Conservation (phyloP, 2,113 vertebrate genomes). For the Tachysurus fulvidraco region DNA sequence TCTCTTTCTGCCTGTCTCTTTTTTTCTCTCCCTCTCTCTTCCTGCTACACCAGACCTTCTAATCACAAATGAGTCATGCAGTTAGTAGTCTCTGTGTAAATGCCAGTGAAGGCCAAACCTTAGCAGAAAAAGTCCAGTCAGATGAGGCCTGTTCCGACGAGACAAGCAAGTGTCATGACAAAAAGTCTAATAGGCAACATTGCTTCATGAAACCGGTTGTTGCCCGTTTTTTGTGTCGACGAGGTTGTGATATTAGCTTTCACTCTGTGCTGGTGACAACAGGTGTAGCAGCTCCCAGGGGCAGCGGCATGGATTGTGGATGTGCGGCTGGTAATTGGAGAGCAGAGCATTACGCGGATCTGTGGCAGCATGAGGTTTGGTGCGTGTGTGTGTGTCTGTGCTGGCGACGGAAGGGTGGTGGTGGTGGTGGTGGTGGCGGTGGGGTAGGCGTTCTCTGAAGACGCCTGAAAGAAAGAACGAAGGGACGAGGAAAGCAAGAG, state of each 20-base stretch:
- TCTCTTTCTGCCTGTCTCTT: slow-evolving; percentile 28
- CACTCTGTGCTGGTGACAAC: slow-evolving; percentile 60
- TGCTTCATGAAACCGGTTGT: not conserved
- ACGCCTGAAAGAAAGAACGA: slow-evolving; percentile 46
- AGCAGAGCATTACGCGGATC: slow-evolving; percentile 62
- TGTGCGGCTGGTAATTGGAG: slow-evolving; percentile 58
- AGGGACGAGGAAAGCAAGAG: slow-evolving; percentile 47
- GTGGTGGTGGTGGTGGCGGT: not conserved
- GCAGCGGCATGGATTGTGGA: slow-evolving; percentile 45
- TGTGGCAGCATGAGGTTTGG: slow-evolving; percentile 50
- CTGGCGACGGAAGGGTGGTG: slow-evolving; percentile 9
- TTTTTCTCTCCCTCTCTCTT: not conserved
- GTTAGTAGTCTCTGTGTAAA: slow-evolving; percentile 44
- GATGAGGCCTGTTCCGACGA: slow-evolving; percentile 17
- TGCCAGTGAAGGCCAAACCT: slow-evolving; percentile 44
- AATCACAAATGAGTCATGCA: slow-evolving; percentile 51
- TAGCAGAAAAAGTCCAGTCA: slow-evolving; percentile 11
- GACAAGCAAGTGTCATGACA: slow-evolving; percentile 17
- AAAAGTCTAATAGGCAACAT: slow-evolving; percentile 3
- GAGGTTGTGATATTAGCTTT: slow-evolving; percentile 43
- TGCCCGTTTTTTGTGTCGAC: not conserved
- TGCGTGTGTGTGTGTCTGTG: slow-evolving; percentile 32
- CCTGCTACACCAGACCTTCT: slow-evolving; percentile 22
- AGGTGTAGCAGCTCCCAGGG: slow-evolving; percentile 60
- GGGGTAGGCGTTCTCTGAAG: slow-evolving; percentile 44